Evolutionary conservation across 2,797 vertebrate species (phyloP), one percentile per base, ranked within the genome.

Genomic region (Smutsia temminckii): DNA sequence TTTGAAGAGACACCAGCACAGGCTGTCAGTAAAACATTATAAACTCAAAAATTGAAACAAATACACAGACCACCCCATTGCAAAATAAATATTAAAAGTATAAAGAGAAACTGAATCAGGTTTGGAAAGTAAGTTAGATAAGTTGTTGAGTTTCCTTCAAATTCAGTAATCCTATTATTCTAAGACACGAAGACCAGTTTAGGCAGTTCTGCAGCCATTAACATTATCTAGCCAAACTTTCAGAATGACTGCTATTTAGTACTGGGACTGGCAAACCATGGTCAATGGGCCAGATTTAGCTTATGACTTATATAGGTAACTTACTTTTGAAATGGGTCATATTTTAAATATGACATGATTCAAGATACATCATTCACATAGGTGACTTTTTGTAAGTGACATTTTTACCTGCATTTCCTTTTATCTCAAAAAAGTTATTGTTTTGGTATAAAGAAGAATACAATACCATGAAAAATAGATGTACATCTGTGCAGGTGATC

Each of bases 11-110:
- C 6, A 69, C 2, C 11, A 71, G 16, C 49, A 57, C 18, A 86
- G 32, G 32, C 23, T 72, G 3, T 79, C 79, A 90, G 78, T 9
- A 85, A 95, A 95, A 84, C 13, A 85, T 81, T 66, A 77, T 77
- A 77, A 86, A 86, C n/a, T 85, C 46, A 61, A 49, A 87, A 92
- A 91, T 78, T 10, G 55, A 93, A 91, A 59, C 13, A 93, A 61
- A 86, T 51, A 11, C 59, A 77, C 25, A 94, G 32, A 68, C 21
- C 14, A 84, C 8, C 5, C 42, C 18, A 27, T 18, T 57, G 13
- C 83, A 92, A 77, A 89, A 86, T 77, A 96, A 61, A 86, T 71
- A 9, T 78, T 61, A 93, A 92, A 86, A 3, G 18, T 85, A 46
- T 25, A 72, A 66, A 78, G 25, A 90, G 57, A 92, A 85, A 71